Conservation (phyloP, 2,797 vertebrate genomes). For the Chaetophractus vellerosus region DNA sequence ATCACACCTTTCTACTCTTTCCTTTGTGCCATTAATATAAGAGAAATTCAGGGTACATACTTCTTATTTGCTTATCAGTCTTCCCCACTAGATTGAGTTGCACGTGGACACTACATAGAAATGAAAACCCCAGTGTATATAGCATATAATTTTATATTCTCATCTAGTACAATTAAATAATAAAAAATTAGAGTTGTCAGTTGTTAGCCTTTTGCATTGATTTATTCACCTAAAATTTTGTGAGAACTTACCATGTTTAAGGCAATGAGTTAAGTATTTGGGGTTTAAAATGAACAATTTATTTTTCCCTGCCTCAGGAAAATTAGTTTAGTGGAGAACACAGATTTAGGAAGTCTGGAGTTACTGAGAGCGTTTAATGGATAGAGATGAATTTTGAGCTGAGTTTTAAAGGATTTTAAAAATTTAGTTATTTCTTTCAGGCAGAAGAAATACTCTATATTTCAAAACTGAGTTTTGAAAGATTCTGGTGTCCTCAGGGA, state of each 20-base stretch:
- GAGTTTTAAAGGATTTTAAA: slow-evolving; percentile 24
- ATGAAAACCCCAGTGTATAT: neutral
- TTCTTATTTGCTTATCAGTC: slow-evolving; percentile 32
- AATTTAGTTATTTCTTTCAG: slow-evolving; percentile 2
- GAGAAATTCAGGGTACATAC: neutral
- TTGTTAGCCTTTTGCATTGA: neutral
- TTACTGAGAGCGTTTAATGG: neutral
- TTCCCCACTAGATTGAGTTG: neutral
- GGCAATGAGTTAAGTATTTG: slow-evolving; percentile 13
- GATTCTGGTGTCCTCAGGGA: neutral
- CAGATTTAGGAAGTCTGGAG: neutral
- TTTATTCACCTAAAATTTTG: slow-evolving; percentile 54
- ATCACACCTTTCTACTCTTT: neutral
- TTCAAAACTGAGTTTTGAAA: slow-evolving; percentile 36
- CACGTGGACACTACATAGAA: neutral
- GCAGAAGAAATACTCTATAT: neutral
- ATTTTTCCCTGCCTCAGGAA: slow-evolving; percentile 3
- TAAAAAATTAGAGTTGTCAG: slow-evolving; percentile 22
- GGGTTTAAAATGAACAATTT: slow-evolving; percentile 29
- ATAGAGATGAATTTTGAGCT: neutral
- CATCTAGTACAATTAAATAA: neutral
- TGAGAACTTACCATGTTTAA: neutral
- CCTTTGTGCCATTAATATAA: neutral
- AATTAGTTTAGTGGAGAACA: slow-evolving; percentile 23
- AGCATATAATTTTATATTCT: slow-evolving; percentile 30